Evolutionary conservation across 2,888 invertebrate species (phyloP).

Genomic region (Eurois occulta): DNA sequence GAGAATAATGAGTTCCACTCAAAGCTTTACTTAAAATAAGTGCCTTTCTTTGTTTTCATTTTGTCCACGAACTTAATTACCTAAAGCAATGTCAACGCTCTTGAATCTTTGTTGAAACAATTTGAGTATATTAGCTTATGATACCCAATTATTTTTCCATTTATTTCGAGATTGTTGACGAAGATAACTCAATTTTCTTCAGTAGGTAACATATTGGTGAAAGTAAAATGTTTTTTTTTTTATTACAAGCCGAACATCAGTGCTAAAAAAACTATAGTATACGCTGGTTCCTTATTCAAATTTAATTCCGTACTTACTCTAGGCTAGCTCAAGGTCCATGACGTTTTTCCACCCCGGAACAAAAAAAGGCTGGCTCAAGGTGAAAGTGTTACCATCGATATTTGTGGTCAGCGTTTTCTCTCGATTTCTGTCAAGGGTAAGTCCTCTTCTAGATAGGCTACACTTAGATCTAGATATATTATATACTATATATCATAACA

Average conservation of each 20-base stretch:
- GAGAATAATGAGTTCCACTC: slow-evolving; percentile 26
- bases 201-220: slow-evolving; percentile 1
- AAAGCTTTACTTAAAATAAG: slow-evolving; percentile 41
- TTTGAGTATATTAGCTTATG: slow-evolving; percentile 28
- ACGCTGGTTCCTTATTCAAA: not conserved
- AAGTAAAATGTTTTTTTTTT: not conserved
- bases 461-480: too few relatives aligned
- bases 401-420: not conserved
- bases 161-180: not conserved
- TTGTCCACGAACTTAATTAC: slow-evolving; percentile 31
- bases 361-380: not conserved
- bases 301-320: not conserved
- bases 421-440: not conserved
- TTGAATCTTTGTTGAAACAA: slow-evolving; percentile 31
- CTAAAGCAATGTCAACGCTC: slow-evolving; percentile 16
- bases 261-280: not conserved
- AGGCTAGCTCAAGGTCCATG: not conserved
- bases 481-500: too few relatives aligned
- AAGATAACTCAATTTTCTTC: not conserved
- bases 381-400: not conserved
- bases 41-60: slow-evolving; percentile 49
- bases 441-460: too few relatives aligned
- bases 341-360: too few relatives aligned
- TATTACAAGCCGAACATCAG: not conserved
- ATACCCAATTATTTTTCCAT: slow-evolving; percentile 41